Percentiles rank a stretch among this genome's conserved stretches.
Evolutionary conservation across 2,797 vertebrate species (phyloP).

Genomic region (Dendrocincla tyrannina): DNA sequence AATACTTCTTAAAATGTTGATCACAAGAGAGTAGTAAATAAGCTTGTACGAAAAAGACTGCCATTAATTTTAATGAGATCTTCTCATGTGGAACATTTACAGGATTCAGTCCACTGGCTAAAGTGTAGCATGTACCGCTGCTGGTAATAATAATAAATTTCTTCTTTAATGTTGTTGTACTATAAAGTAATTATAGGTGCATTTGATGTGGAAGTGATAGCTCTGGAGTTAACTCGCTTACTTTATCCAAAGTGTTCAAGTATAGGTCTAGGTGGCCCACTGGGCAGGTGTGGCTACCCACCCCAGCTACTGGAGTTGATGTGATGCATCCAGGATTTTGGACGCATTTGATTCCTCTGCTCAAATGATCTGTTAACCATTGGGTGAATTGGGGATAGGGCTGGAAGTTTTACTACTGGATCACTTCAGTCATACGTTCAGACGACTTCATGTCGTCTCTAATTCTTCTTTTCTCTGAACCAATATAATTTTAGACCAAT

Average conservation of each 20-base stretch:
- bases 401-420: background rate
- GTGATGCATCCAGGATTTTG: background rate
- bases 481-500: background rate
- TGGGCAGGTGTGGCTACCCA: background rate
- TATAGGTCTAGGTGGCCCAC: background rate
- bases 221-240: background rate
- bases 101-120: background rate
- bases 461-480: background rate
- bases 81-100: constrained; percentile 6
- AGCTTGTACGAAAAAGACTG: background rate
- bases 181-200: background rate
- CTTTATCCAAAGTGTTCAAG: background rate
- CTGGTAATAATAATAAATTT: background rate
- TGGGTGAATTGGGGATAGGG: background rate
- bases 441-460: background rate
- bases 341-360: background rate
- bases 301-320: background rate
- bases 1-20: background rate
- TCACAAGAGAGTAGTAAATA: background rate
- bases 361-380: background rate
- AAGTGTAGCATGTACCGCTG: background rate
- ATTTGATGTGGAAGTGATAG: background rate
- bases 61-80: constrained; percentile 22
- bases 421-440: background rate
- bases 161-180: background rate